Conservation (phyloP, 2,888 invertebrate species). For the Smittia sp. region DNA sequence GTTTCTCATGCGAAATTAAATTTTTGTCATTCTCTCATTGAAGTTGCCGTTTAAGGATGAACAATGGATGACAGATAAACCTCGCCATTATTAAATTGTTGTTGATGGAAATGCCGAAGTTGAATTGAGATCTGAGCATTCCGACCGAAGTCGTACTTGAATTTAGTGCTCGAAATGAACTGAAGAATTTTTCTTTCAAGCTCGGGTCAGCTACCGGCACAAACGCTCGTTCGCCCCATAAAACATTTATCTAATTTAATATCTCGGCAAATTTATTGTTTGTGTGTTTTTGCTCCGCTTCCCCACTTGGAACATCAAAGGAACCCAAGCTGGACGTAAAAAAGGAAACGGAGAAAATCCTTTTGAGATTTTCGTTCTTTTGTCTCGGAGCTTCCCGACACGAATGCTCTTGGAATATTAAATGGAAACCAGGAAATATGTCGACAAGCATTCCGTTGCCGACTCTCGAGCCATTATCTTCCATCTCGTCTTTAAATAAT, state of each 20-base stretch:
- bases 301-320: background rate
- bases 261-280: conserved; percentile 8
- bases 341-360: background rate
- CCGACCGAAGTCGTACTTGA: conserved; percentile 23
- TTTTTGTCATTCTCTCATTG: background rate
- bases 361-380: conserved; percentile 1
- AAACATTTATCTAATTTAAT: conserved; percentile 12
- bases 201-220: background rate
- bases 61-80: background rate
- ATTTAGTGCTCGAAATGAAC: conserved; percentile 19
- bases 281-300: background rate
- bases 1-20: conserved; percentile 10
- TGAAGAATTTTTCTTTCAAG: background rate
- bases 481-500: conserved; percentile 3
- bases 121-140: background rate
- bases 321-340: background rate
- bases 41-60: background rate
- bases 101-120: background rate
- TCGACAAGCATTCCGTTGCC: background rate
- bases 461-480: background rate
- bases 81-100: conserved; percentile 19
- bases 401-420: background rate
- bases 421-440: background rate
- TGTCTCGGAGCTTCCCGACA: background rate
- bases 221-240: background rate